Conservation (phyloP, 1,140 invertebrate genomes). For the Meloidogyne chitwoodi region DNA sequence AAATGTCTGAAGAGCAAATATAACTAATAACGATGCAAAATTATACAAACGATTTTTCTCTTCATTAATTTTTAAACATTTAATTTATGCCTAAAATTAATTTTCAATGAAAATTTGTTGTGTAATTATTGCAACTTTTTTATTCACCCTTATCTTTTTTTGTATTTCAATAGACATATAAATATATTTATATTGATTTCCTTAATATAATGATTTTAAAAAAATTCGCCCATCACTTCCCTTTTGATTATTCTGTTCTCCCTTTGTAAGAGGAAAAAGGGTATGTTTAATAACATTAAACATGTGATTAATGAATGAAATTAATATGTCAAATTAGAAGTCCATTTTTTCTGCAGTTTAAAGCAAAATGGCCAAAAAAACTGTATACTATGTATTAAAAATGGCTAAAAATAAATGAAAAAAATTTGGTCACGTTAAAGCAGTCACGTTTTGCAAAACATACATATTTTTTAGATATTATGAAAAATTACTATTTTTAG, state of each 20-base stretch:
- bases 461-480: background rate
- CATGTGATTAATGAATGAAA: background rate
- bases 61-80: no score
- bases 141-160: background rate
- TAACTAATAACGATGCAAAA: no score
- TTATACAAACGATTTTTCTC: no score
- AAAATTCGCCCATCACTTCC: background rate
- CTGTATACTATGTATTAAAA: background rate
- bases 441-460: background rate
- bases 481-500: background rate
- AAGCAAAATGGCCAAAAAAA: background rate
- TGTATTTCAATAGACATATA: background rate
- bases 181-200: background rate
- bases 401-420: background rate
- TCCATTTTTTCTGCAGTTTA: background rate
- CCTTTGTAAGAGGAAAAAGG: background rate
- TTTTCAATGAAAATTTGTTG: background rate
- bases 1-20: no score
- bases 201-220: background rate
- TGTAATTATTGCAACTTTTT: background rate
- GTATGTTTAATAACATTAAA: no score
- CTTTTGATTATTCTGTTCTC: background rate
- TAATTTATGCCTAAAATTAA: no score
- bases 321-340: background rate
- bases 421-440: background rate